Evolutionary conservation across 2,797 vertebrate species (phyloP), one percentile per base, ranked within the genome.

Genomic region (Phylloscopus collybita): DNA sequence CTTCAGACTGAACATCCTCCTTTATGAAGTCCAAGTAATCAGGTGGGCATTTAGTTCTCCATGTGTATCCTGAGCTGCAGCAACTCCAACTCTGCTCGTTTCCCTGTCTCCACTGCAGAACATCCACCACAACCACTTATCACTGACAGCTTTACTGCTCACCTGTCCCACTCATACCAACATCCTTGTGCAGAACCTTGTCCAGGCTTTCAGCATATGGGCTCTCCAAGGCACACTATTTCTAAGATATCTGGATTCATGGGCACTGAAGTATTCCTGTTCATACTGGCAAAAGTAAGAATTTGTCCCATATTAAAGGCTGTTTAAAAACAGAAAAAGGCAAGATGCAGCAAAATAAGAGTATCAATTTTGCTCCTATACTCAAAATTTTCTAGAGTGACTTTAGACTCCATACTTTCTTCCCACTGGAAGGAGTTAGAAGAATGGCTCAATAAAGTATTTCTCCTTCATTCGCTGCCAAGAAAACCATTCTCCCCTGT

Each of bases 31-130:
- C 22, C 85, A 73, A 82, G 22, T 4, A 25, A 56, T 27, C 27
- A 42, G 44, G 29, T 1, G 1, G 14, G 19, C 5, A 4, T 1
- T 2, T 5, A 25, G 12, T 4, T n/a, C 19, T 38, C 18, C 15
- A 16, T 13, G 11, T 0, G 17, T 1, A 8, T 38, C 50, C 59
- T 32, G n/a, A 89, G 15, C 45, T 67, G 49, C 66, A 59, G 21
- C 29, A 51, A 25, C 21, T 25, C 26, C 1, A 1, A 5, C 23
- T 19, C 44, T 1, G 1, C 32, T 29, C 16, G 16, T 32, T 16
- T 82, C 44, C 67, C 64, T 1, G 6, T 14, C 42, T 59, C 45
- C 47, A 13, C 27, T 11, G 29, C 17, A 70, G 26, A 34, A 34
- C 8, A 5, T 32, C 53, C 61, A 49, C 34, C 45, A 49, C n/a